phyloP scores from a whole-genome alignment of 2,113 vertebrate genomes.

The Hemiscyllium ocellatum region DNA sequence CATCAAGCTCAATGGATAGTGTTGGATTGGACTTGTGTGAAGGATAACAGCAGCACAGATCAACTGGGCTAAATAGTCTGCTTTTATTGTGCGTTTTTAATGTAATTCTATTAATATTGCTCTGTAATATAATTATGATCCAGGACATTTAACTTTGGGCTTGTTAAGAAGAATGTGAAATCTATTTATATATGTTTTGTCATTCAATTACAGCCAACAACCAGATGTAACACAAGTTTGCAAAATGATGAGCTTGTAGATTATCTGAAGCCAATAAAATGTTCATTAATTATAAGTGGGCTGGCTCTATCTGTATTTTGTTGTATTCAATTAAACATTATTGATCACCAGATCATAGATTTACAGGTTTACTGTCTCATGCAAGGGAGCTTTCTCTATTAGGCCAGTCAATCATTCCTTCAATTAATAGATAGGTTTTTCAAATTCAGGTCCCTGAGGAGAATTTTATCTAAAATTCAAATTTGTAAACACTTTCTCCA shows the following conservation, averaged over 20 bases:
- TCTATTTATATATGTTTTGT: not conserved
- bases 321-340: slow-evolving; percentile 16
- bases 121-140: not conserved
- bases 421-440: not conserved
- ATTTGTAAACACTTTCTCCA: not conserved
- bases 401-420: not conserved
- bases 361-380: not conserved
- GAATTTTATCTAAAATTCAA: not conserved
- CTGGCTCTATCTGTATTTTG: not conserved
- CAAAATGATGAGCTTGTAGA: not conserved
- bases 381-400: not conserved
- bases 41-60: not conserved
- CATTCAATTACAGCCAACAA: not conserved
- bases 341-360: not conserved
- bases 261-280: not conserved
- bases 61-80: not conserved
- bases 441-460: not conserved
- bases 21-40: not conserved
- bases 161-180: not conserved
- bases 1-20: not conserved
- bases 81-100: too few species aligned
- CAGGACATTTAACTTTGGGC: not conserved
- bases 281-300: not conserved
- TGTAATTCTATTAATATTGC: not conserved
- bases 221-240: not conserved